These are phyloP conservation scores for Psophia crepitans DNA, from an alignment of 2,113 vertebrate genomes.

Conservation along the genomic window DNA sequence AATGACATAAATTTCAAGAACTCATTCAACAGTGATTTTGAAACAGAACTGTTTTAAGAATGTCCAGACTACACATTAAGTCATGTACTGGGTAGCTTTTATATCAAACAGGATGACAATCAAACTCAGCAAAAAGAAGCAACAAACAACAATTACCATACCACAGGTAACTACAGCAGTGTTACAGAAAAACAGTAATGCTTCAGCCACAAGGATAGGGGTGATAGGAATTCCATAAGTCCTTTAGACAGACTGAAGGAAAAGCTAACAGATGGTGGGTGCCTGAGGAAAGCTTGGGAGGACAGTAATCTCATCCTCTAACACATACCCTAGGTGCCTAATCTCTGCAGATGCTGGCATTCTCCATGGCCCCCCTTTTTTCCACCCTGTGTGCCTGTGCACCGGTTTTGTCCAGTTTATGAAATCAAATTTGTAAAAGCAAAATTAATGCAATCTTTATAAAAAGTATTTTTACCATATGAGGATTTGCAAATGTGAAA, in stretches of 20 bases:
- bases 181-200: not conserved
- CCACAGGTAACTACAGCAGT: not conserved
- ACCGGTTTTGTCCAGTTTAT: not conserved
- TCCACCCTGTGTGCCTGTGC: no score
- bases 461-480: not conserved
- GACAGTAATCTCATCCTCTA: not conserved
- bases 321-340: rapidly evolving
- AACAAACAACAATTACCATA: not conserved
- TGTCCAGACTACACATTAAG: not conserved
- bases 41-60: not conserved
- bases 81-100: not conserved
- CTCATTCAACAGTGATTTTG: not conserved
- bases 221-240: not conserved
- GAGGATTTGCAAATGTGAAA: not conserved
- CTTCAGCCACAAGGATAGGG: not conserved
- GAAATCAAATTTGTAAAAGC: not conserved
- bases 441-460: not conserved
- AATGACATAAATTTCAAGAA: not conserved
- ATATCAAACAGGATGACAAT: not conserved
- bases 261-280: not conserved
- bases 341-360: rapidly evolving
- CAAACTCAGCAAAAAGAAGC: not conserved
- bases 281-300: not conserved
- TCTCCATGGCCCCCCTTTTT: not conserved
- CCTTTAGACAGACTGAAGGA: not conserved